A percentile compares a stretch with the other conserved stretches of the same genome.
phyloP scores from a whole-genome alignment of 2,113 vertebrate genomes.

The Chaetura pelagica region DNA sequence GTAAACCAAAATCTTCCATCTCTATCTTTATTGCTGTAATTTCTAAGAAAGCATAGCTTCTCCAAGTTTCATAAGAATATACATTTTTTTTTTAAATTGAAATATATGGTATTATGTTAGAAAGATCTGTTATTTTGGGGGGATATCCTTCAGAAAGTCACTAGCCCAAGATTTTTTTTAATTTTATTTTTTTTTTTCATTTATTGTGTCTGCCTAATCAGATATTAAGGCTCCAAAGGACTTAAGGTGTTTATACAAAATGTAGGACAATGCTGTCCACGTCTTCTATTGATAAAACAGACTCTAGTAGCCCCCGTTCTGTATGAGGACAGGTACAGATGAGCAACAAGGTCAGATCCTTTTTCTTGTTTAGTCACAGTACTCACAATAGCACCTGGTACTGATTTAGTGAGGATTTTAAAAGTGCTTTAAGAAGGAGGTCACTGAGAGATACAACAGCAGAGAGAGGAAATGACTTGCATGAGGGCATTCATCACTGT shows the following conservation, averaged over 20 bases:
- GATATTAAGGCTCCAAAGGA: not conserved
- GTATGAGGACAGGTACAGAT: not conserved
- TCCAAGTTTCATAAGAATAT: not conserved
- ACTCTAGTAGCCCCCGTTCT: not conserved
- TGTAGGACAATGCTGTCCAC: rapidly evolving
- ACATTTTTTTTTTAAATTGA: not conserved
- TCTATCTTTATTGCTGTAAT: not conserved
- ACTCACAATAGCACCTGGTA: not conserved
- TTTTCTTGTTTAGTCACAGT: not conserved
- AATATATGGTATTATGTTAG: not conserved
- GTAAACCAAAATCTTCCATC: not conserved
- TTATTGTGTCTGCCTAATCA: not conserved
- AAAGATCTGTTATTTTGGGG: not conserved
- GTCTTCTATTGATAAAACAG: not conserved
- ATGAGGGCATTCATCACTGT: not conserved
- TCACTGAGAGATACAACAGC: not conserved
- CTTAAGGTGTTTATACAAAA: not conserved
- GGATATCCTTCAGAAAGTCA: not conserved
- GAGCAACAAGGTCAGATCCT: not conserved
- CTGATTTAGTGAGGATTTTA: not conserved
- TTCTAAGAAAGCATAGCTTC: not conserved
- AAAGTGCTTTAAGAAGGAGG: not conserved
- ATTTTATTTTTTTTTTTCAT: not conserved
- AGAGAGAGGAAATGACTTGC: not conserved
- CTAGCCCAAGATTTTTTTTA: not conserved